Evolutionary conservation across 1,140 invertebrate species (phyloP), one percentile per base, ranked within the genome.

Genomic region (Calosoma granatense): DNA sequence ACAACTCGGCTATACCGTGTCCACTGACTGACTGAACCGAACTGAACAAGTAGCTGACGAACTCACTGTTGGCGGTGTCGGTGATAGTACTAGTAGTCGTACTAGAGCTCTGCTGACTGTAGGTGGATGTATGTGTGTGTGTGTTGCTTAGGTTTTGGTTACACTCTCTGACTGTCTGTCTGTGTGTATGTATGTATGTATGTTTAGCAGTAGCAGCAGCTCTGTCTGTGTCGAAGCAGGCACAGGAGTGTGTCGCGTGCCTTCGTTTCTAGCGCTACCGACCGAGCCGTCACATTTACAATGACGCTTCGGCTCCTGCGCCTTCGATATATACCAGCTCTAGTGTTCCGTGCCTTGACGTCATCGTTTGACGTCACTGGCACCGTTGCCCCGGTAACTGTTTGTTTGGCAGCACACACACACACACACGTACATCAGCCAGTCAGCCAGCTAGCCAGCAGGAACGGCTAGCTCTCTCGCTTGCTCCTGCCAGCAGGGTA

Each of bases 321-420:
- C 56, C 47, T 53, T 53, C 47, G 53, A 57, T 57, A 57, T 57
- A 56, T 51, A 51, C 56, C 41, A 43, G 41, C 41, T 39, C 26
- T 30, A 4, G 22, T 26, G 60, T 62, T 53, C 61, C 54, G 21
- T 57, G 60, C 56, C 21, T 61, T 61, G 56, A 67, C 65, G 65
- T 64, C 64, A 66, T 61, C 20, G 12, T 30, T 57, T 68, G 67
- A 70, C 68, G 67, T 70, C 64, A 65, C 61, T 11, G 56, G 53
- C 59, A 58, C 56, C 57, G 67, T 69, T 65, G 58, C 67, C 63
- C 59, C 21, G 64, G 65, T 61, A 61, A 69, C 67, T 61, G 66
- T 69, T 69, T 69, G 67, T 69, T 69, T 67, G 64, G 64, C 23
- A 58, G 6, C 15, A 17, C 41, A 12, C 15, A 47, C 41, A 17